Evolutionary conservation across 2,797 vertebrate species (phyloP), one percentile per base, ranked within the genome.

Genomic region (Acipenser ruthenus): DNA sequence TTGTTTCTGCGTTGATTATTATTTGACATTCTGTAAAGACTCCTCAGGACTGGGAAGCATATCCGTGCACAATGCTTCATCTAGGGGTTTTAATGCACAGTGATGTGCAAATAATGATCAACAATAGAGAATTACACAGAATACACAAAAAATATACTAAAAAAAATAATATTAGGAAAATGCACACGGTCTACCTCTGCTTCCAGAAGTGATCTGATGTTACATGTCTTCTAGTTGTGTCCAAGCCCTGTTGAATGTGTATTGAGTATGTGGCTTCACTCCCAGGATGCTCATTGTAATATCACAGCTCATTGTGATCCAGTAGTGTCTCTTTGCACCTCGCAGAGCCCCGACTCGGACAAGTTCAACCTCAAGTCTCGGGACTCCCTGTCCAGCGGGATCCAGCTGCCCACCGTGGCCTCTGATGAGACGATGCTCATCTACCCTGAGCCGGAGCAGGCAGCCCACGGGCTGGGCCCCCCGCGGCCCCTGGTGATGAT

Each of bases 331-430:
- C 13, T 65, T 59, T 60, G 6, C 18, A 4, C 60, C 65, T 23
- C 70, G 15, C 84, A 96, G 94, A 90, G 83, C 71, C 83, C 86
- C 0, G 87, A 92, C 66, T 79, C 83, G 13, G 89, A 92, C 68
- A 80, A 79, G 74, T 79, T 79, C 67, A 79, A 83, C 56, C 73
- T 73, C 73, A 90, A 88, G 79, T 87, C 83, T 75, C 88, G 75
- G 75, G 88, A 92, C 74, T 88, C 90, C n/a, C 80, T 90, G 64
- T 88, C 89, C 69, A 85, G 89, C 0, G 82, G 83, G 47, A 77
- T 88, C 77, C 90, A 89, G 67, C 81, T 88, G 49, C 75, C 84
- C 0, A 37, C 37, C 0, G 67, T 75, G 61, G 82, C 87, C 65
- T 84, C 85, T 0, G 86, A 91, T 2, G 89, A 91, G 80, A 84